phyloP scores from a whole-genome alignment of 35 echinoderm and acorn worm genomes.

The Amphiura filiformis region DNA sequence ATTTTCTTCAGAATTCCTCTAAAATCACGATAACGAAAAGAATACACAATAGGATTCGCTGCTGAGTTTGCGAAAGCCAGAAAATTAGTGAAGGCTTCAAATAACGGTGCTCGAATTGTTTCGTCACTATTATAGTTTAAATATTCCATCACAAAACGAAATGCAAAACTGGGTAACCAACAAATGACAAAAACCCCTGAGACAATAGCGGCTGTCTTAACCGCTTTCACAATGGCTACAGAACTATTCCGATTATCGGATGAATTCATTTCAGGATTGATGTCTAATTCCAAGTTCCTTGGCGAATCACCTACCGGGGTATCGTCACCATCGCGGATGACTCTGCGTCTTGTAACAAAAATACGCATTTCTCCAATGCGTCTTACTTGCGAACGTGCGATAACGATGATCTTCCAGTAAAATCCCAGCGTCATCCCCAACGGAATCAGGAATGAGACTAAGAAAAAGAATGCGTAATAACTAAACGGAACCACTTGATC shows the following conservation, averaged over 20 bases:
- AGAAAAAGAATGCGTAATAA: not conserved
- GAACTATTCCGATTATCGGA: not conserved
- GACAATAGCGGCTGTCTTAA: slow-evolving; percentile 12
- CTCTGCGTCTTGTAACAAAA: not conserved
- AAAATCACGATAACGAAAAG: slow-evolving; percentile 9
- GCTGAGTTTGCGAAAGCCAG: slow-evolving; percentile 6
- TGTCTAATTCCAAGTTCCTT: not conserved
- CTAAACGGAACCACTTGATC: slow-evolving; percentile 17
- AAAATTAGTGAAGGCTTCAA: not conserved
- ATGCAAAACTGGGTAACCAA: not conserved
- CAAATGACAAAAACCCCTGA: not conserved
- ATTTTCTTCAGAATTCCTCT: not conserved
- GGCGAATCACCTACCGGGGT: not conserved
- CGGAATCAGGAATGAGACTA: slow-evolving; percentile 8
- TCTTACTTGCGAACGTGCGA: not conserved
- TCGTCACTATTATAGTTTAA: not conserved
- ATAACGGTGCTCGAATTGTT: not conserved
- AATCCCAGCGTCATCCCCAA: not conserved
- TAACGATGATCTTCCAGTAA: not conserved
- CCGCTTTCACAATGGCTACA: not conserved
- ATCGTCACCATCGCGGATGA: not conserved
- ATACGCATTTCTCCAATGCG: not conserved
- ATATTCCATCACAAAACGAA: slow-evolving; percentile 8
- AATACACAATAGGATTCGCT: slow-evolving; percentile 7
- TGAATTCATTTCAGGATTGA: not conserved